A percentile compares a stretch with the other conserved stretches of the same genome.
Evolutionary conservation across 1,140 invertebrate species (phyloP).

Genomic region (Teleogryllus occipitalis): DNA sequence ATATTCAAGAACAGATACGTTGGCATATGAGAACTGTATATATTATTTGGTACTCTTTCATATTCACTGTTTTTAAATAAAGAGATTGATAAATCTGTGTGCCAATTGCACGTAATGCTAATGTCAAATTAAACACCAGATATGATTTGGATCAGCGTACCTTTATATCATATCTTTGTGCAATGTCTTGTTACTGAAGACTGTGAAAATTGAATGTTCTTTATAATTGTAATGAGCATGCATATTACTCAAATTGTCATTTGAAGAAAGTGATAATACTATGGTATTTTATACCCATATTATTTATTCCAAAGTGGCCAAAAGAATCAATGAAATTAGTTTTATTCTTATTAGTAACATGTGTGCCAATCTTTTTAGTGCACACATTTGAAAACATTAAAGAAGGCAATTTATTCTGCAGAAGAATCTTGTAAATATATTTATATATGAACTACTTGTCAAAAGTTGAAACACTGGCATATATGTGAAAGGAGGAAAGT

Average conservation of each 20-base stretch:
- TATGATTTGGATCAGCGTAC: neutral
- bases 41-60: slow-evolving; percentile 1
- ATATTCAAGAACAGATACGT: neutral
- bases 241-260: slow-evolving; percentile 22
- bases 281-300: slow-evolving; percentile 5
- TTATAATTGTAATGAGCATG: slow-evolving; percentile 9
- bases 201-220: slow-evolving; percentile 2
- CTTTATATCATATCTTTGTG: slow-evolving; percentile 5
- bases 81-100: neutral
- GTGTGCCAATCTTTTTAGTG: slow-evolving; percentile 4
- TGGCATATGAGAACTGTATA: neutral
- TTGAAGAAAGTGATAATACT: neutral
- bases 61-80: slow-evolving; percentile 6
- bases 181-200: slow-evolving; percentile 2
- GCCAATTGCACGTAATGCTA: neutral
- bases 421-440: neutral
- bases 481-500: neutral
- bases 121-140: slow-evolving; percentile 5
- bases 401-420: slow-evolving; percentile 4
- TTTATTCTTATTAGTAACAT: neutral
- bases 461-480: neutral
- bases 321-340: slow-evolving; percentile 2
- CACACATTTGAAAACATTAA: neutral
- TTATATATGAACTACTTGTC: neutral
- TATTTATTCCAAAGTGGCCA: slow-evolving; percentile 4